These are phyloP conservation scores for Phainopepla nitens DNA, from an alignment of 2,113 vertebrate genomes.

Conservation along the genomic window DNA sequence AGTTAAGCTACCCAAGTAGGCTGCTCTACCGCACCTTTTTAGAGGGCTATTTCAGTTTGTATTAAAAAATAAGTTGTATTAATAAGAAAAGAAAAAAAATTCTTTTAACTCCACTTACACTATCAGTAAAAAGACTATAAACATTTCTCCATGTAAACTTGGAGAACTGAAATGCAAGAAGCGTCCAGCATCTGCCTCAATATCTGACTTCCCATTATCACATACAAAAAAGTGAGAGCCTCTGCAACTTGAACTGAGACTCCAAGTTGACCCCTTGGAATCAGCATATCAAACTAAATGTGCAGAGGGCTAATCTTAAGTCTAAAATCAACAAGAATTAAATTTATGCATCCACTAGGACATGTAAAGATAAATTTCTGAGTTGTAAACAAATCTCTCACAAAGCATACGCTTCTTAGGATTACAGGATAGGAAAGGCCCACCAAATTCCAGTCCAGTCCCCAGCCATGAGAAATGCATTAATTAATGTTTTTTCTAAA, in stretches of 20 bases:
- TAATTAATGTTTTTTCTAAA: background rate
- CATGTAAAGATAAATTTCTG: background rate
- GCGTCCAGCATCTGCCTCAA: background rate
- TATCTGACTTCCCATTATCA: background rate
- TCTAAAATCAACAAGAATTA: background rate
- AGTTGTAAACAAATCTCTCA: background rate
- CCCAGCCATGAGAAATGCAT: background rate
- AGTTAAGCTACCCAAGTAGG: background rate
- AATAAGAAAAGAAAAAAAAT: background rate
- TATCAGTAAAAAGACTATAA: background rate
- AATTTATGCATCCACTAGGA: background rate
- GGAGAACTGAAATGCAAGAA: background rate
- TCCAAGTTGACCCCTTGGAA: background rate
- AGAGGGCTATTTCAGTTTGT: background rate
- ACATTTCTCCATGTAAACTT: background rate
- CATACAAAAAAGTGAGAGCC: background rate
- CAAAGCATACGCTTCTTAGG: fast-evolving
- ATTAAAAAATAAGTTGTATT: background rate
- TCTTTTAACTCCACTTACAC: background rate
- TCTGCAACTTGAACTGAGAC: background rate
- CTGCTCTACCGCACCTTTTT: background rate
- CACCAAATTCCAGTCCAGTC: background rate
- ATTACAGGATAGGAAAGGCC: background rate
- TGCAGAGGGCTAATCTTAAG: fast-evolving
- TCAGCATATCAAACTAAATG: background rate